A percentile compares a stretch with the other conserved stretches of the same genome.
phyloP scores from a whole-genome alignment of 2,797 vertebrate species.

The Acrossocheilus wenchowensis region DNA sequence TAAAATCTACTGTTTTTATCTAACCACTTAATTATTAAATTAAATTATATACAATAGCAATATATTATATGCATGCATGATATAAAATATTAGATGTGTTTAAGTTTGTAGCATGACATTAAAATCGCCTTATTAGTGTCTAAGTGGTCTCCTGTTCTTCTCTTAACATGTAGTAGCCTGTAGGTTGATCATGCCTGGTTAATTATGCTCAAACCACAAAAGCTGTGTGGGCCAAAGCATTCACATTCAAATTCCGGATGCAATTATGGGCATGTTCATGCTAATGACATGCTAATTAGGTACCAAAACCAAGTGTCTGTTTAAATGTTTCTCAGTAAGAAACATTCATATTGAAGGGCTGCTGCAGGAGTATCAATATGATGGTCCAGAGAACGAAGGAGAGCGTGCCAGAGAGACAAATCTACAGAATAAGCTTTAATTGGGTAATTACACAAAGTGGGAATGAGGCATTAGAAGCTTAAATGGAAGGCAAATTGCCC shows the following conservation, averaged over 20 bases:
- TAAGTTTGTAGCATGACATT: not conserved
- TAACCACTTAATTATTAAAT: not conserved
- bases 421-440: conserved; percentile 70
- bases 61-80: not conserved
- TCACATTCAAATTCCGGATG: conserved; percentile 16
- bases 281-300: conserved; percentile 47
- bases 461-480: conserved; percentile 70
- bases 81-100: not conserved
- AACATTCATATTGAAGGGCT: conserved; percentile 25
- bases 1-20: not conserved
- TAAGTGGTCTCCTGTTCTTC: not conserved
- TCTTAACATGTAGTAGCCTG: not conserved
- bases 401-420: conserved; percentile 66
- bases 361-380: conserved; percentile 22
- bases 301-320: conserved; percentile 34
- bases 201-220: not conserved
- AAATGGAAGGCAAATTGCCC: conserved; percentile 71
- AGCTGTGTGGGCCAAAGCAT: not conserved
- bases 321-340: conserved; percentile 32
- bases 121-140: not conserved
- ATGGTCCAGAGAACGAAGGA: conserved; percentile 44
- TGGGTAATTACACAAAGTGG: conserved; percentile 73
- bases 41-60: not conserved
- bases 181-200: not conserved
- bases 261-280: conserved; percentile 32